A percentile compares a stretch with the other conserved stretches of the same genome.
phyloP scores from a whole-genome alignment of 2,888 invertebrate genomes.

The Tipula vernalis region DNA sequence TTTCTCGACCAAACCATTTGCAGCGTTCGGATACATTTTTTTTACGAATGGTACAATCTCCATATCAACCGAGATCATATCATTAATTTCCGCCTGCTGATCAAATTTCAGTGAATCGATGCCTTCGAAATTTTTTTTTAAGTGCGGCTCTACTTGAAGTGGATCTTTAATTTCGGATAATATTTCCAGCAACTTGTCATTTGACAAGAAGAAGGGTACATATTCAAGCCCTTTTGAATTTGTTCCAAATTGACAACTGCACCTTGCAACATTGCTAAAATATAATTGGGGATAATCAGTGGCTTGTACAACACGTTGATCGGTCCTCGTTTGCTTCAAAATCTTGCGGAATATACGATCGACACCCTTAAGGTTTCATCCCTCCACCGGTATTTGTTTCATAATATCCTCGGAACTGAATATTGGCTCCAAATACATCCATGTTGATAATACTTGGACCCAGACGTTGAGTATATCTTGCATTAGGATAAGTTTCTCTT shows the following conservation, averaged over 20 bases:
- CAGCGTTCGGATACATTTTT: conserved; percentile 74
- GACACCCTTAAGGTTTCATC: conserved; percentile 79
- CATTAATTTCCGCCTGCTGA: conserved; percentile 65
- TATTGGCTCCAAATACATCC: conserved; percentile 95
- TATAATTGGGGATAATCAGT: conserved; percentile 60
- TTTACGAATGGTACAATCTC: conserved; percentile 72
- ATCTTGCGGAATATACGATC: conserved; percentile 79
- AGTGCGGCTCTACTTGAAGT: conserved; percentile 78
- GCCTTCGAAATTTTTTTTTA: conserved; percentile 96
- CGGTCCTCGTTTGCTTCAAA: conserved; percentile 53
- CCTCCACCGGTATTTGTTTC: conserved; percentile 94
- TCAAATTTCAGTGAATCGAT: conserved; percentile 64
- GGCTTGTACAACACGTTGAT: conserved; percentile 53
- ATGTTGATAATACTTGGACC: conserved; percentile 85
- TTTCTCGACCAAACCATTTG: conserved; percentile 91
- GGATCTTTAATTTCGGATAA: conserved; percentile 93
- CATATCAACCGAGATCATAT: conserved; percentile 80
- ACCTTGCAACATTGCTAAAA: conserved; percentile 58
- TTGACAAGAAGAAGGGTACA: conserved; percentile 89
- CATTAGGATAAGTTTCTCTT: conserved; percentile 78
- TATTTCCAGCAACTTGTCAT: conserved; percentile 87
- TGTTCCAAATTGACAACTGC: conserved; percentile 71
- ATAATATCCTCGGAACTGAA: conserved; percentile 96
- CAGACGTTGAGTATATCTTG: conserved; percentile 93
- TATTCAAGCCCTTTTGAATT: conserved; percentile 84